Evolutionary conservation across 1,140 invertebrate species (phyloP).

Genomic region (Teleogryllus occipitalis): DNA sequence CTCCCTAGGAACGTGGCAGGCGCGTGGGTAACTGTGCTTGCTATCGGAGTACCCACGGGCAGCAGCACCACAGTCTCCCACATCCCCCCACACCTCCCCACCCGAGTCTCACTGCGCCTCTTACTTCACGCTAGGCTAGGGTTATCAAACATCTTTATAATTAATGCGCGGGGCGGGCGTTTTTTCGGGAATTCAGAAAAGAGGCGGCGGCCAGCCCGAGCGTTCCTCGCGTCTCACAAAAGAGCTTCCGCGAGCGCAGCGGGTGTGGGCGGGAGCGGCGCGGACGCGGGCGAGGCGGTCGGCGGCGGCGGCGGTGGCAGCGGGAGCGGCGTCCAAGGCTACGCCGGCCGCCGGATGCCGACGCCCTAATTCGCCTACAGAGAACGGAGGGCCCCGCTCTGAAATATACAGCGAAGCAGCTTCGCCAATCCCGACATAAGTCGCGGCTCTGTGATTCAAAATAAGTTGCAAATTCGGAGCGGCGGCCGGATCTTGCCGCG

Average conservation of each 20-base stretch:
- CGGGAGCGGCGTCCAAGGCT: not conserved
- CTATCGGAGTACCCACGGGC: no score
- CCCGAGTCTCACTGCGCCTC: no score
- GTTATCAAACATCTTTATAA: slow-evolving; percentile 2
- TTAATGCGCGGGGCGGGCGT: not conserved
- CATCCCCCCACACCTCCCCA: no score
- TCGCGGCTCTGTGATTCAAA: not conserved
- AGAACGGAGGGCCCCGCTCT: not conserved
- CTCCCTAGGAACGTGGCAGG: no score
- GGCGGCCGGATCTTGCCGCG: not conserved
- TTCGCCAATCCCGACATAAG: not conserved
- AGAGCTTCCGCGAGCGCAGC: not conserved
- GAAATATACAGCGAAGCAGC: not conserved
- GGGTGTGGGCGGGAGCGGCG: no score
- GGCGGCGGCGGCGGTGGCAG: no score
- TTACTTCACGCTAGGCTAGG: not conserved
- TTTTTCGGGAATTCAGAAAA: not conserved
- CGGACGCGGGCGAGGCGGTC: no score
- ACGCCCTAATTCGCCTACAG: not conserved
- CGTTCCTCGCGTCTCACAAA: not conserved
- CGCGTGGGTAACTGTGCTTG: no score
- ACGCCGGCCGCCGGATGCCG: no score
- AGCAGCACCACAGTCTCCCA: no score
- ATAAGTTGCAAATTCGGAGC: slow-evolving; percentile 3
- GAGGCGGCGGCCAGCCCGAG: not conserved